A percentile compares a stretch with the other conserved stretches of the same genome.
Conservation (phyloP, 2,797 vertebrate species). For the Morelia viridis region DNA sequence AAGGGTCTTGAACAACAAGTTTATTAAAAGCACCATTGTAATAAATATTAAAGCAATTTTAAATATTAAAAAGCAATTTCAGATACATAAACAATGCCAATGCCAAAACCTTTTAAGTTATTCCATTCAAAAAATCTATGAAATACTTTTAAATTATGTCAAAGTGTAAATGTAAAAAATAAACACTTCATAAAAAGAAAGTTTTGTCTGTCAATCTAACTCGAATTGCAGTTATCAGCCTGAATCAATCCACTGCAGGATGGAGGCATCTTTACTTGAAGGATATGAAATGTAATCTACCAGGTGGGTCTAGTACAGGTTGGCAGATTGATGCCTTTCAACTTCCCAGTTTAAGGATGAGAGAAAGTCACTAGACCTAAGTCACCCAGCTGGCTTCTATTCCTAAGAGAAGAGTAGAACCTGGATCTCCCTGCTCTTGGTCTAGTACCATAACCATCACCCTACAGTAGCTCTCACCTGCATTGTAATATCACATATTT, state of each 20-base stretch:
- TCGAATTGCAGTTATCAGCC: background rate
- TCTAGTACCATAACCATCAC: too few species aligned
- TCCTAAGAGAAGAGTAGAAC: too few species aligned
- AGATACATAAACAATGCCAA: conserved; percentile 42
- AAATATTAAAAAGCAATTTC: conserved; percentile 64
- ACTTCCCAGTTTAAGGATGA: too few species aligned
- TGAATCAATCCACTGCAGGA: background rate
- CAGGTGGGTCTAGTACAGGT: background rate
- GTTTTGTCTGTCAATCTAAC: background rate
- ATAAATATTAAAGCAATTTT: conserved; percentile 46
- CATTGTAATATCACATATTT: background rate
- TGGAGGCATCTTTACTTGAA: background rate
- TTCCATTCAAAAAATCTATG: conserved; percentile 42
- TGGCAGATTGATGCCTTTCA: background rate
- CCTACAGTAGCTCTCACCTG: too few species aligned
- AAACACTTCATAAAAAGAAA: conserved; percentile 27
- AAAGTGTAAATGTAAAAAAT: background rate
- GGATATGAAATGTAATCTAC: background rate
- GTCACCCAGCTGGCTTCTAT: too few species aligned
- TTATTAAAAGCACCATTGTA: conserved; percentile 33
- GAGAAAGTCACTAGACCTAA: too few species aligned
- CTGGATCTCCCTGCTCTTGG: too few species aligned
- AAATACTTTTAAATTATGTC: background rate
- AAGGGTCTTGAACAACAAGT: conserved; percentile 35
- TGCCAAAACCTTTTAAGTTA: conserved; percentile 34